These are phyloP conservation scores for Callyntrura guangdongensis DNA, from an alignment of 2,888 invertebrate genomes.

Conservation along the genomic window DNA sequence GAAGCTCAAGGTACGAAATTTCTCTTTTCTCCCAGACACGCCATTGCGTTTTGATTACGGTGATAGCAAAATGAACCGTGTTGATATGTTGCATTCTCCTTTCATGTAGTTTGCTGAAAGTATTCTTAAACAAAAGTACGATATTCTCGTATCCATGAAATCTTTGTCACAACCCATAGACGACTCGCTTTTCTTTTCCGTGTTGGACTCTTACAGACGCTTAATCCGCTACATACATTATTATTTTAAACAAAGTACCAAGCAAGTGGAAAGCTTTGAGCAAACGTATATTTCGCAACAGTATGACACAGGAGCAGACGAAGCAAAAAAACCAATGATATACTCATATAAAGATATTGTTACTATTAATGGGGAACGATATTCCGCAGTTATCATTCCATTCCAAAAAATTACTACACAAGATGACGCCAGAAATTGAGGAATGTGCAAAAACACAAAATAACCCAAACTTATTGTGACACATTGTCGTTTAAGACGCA, in stretches of 20 bases:
- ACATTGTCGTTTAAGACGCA: no score
- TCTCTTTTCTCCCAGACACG: no score
- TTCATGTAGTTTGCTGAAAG: constrained; percentile 24
- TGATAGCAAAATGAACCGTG: background rate
- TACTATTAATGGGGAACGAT: background rate
- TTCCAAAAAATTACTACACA: background rate
- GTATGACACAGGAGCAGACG: background rate
- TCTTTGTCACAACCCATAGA: background rate
- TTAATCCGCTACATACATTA: constrained; percentile 62
- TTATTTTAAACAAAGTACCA: constrained; percentile 64
- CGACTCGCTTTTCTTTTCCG: background rate
- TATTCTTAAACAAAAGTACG: constrained; percentile 31
- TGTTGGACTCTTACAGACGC: constrained; percentile 67
- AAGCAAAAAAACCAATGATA: background rate
- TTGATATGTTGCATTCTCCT: background rate
- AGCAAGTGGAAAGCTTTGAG: constrained; percentile 66
- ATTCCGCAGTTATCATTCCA: background rate
- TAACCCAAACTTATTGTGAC: background rate
- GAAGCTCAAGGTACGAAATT: constrained; percentile 48
- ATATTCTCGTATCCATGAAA: constrained; percentile 9
- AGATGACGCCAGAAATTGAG: background rate
- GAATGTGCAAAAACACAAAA: background rate
- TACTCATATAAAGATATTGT: background rate
- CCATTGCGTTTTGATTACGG: background rate
- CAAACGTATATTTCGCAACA: background rate